Evolutionary conservation across 2,797 vertebrate species (phyloP), one percentile per base, ranked within the genome.

Genomic region (Chrysolophus pictus): DNA sequence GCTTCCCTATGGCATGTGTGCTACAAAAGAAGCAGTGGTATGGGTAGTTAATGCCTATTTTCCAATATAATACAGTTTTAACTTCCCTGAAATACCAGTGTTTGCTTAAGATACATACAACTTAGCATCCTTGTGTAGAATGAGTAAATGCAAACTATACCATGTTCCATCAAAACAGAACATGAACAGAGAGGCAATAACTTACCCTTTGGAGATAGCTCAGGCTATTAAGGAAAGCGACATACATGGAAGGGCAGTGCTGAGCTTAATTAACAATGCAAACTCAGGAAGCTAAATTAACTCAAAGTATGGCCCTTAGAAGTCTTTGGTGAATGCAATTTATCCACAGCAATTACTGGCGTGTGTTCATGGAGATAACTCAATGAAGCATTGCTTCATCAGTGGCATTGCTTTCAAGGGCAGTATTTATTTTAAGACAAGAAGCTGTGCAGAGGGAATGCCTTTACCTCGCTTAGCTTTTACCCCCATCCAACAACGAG

Each of bases 371-470:
- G 81, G 77, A 84, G 91, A 96, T 96, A 92, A 94, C 63, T 92
- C 97, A 96, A 95, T 96, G 91, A 65, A 94, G 90, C 78, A 94
- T 96, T 49, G 23, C 47, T 96, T 96, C 93, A 96, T 96, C 96
- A 94, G 92, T 31, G 94, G 91, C 94, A 39, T 42, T 90, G 87
- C 94, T 96, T 95, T 84, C 97, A 96, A 97, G 95, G 87, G 14
- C 73, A 94, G 68, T 68, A 85, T 93, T 94, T 95, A 94, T 94
- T 96, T 96, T 94, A 95, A 94, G 97, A 97, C 91, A 96, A 97
- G 97, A 96, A 97, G 96, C 94, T 96, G 69, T 76, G 41, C 62
- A 71, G 60, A 74, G 33, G 53, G 85, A 69, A 93, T 75, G 84
- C 95, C 58, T 60, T 85, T 65, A 47, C 46, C 83, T 71, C 69